phyloP scores from a whole-genome alignment of 2,888 invertebrate species.

The Brenthis daphne region DNA sequence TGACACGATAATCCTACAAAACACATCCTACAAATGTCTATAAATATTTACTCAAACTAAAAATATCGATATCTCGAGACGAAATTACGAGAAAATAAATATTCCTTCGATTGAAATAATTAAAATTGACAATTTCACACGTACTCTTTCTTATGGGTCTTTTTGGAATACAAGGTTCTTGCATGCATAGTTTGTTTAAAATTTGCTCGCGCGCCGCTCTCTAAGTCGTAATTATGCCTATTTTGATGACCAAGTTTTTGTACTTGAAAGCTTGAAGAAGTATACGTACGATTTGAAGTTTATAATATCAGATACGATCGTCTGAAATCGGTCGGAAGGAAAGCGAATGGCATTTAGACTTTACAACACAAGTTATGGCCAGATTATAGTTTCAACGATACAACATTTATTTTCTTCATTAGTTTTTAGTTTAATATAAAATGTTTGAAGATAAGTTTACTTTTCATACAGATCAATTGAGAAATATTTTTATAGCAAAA shows the following conservation, averaged over 20 bases:
- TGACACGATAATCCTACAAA: too few relatives aligned
- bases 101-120: constrained; percentile 13
- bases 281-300: background rate
- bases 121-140: constrained; percentile 32
- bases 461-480: too few relatives aligned
- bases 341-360: too few relatives aligned
- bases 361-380: too few relatives aligned
- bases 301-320: constrained; percentile 5
- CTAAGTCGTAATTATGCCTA: constrained; percentile 72
- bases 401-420: too few relatives aligned
- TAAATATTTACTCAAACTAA: too few relatives aligned
- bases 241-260: constrained; percentile 71
- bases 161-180: constrained; percentile 65
- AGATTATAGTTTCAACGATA: too few relatives aligned
- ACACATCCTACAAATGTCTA: too few relatives aligned
- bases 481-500: too few relatives aligned
- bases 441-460: too few relatives aligned
- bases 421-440: too few relatives aligned
- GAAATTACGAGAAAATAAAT: background rate
- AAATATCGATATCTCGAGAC: too few relatives aligned
- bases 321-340: background rate
- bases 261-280: background rate
- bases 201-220: constrained; percentile 53
- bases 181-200: constrained; percentile 68
- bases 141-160: constrained; percentile 43